Base-by-base conservation (phyloP, 2,113 vertebrate genomes). In the Penelope pileata region DNA sequence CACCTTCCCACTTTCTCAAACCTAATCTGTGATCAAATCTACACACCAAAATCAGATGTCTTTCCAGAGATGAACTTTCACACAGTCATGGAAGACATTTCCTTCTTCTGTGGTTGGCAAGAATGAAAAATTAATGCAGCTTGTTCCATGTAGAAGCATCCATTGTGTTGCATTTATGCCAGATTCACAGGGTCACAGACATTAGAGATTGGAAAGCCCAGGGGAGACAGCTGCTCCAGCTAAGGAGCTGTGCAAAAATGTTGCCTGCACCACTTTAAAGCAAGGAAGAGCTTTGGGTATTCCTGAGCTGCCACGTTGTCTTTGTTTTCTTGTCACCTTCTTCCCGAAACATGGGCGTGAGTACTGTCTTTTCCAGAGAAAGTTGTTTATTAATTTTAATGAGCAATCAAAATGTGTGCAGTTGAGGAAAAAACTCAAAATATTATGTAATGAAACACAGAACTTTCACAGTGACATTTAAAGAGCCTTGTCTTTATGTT, bases 51-150 rank as follows among this genome's bases (percentile, higher is more conserved):
- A 60, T 81, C 87, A 90, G 89, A 87, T 47, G 66, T 80, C 91
- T 95, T 96, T 91, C 74, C 76, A 70, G 75, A 56, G 42, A 86
- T 77, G 90, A 90, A 88, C 88, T 94, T 95, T 91, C 79, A 92
- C 85, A 82, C 51, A 91, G n/a, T 69, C 38, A 85, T 86, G 59
- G 64, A 92, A 92, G 84, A 50, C 80, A 76, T 77, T 90, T 93
- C 59, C 78, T 90, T 76, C 32, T 90, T 81, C 69, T 87, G 69
- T 19, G 26, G 69, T 73, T 78, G 82, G n/a, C 32, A 48, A 85
- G 90, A 94, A 94, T 93, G 81, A 93, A 95, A 95, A 94, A 85
- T 67, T 80, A 73, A 96, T 80, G 81, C 2, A 0, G 1, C 38
- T 89, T 74, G 36, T 74, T 86, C 70, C 1, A 0, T 47, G 34